A percentile compares a stretch with the other conserved stretches of the same genome.
phyloP scores from a whole-genome alignment of 2,888 invertebrate genomes.

The Melanchra persicariae region DNA sequence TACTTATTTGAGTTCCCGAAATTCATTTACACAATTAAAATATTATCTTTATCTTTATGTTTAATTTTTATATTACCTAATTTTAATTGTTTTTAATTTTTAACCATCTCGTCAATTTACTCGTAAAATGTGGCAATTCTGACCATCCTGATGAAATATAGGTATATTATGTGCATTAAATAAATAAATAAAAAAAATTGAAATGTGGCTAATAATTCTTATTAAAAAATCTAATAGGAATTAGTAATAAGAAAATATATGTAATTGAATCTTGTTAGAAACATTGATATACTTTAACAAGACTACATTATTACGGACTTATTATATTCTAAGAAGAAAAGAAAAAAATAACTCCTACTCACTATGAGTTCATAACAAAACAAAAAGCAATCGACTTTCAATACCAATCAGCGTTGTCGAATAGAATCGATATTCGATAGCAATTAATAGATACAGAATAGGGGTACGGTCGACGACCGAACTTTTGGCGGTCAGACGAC shows the following conservation, averaged over 20 bases:
- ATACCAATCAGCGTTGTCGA: conserved; percentile 11
- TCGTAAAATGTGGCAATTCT: no score
- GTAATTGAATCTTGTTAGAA: no score
- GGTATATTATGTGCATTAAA: no score
- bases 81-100: no score
- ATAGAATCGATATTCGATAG: conserved; percentile 40
- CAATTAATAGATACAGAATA: conserved; percentile 76
- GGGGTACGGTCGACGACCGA: conserved; percentile 79
- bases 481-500: conserved; percentile 69
- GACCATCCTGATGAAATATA: no score
- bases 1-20: conserved; percentile 3
- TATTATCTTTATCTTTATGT: no score
- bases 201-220: neutral
- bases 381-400: neutral
- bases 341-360: neutral
- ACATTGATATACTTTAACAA: no score
- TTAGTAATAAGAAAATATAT: no score
- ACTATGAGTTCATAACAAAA: neutral
- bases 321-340: neutral
- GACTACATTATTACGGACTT: no score
- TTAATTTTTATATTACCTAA: no score
- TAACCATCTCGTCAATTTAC: no score
- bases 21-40: neutral
- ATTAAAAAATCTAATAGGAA: neutral
- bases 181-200: neutral